These are phyloP conservation scores for Aegithalos caudatus DNA, from an alignment of 2,113 vertebrate genomes.

Conservation along the genomic window DNA sequence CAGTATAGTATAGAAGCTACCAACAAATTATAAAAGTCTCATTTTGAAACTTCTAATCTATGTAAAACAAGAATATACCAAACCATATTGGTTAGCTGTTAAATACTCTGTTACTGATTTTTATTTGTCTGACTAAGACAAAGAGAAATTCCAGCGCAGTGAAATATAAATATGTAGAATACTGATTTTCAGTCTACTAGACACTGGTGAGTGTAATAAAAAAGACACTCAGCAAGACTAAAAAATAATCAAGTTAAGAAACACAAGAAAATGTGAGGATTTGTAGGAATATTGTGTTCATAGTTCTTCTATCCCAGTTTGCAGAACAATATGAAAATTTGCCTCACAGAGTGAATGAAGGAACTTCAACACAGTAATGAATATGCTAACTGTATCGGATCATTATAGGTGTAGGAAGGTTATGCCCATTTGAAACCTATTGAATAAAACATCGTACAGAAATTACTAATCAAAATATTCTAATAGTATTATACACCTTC, in stretches of 20 bases:
- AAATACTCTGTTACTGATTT: neutral
- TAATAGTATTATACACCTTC: neutral
- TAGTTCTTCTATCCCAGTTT: neutral
- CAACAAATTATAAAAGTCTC: neutral
- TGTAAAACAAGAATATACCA: neutral
- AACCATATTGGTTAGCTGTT: neutral
- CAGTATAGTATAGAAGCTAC: neutral
- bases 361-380: neutral
- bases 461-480: constrained; percentile 23
- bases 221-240: neutral
- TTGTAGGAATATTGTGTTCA: neutral
- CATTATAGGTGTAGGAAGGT: neutral
- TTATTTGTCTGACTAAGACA: neutral
- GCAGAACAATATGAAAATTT: neutral
- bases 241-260: neutral
- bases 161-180: neutral
- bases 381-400: neutral
- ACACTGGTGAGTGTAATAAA: neutral
- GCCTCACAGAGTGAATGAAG: neutral
- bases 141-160: neutral
- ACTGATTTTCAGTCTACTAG: neutral
- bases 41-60: neutral
- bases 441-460: constrained; percentile 7
- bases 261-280: accelerated
- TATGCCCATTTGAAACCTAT: neutral